Conservation (phyloP, 2,888 invertebrate species). For the Drosophila gaucha region DNA sequence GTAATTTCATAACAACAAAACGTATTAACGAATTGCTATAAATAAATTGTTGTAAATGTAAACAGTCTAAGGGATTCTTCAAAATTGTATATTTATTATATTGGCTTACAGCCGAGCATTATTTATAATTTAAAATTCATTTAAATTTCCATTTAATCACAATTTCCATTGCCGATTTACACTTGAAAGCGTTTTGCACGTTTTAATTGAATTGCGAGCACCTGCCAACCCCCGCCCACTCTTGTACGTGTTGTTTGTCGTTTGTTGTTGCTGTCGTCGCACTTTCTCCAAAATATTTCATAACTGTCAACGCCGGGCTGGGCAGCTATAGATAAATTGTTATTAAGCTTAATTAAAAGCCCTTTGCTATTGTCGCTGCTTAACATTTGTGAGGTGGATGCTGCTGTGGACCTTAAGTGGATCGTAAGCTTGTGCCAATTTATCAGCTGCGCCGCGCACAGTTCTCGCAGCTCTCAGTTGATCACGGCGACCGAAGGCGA, state of each 20-base stretch:
- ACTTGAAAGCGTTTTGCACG: slow-evolving; percentile 32
- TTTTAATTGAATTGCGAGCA: slow-evolving; percentile 64
- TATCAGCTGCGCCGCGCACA: slow-evolving; percentile 2
- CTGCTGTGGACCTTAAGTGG: slow-evolving; percentile 27
- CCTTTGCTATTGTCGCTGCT: slow-evolving; percentile 20
- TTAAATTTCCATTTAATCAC: slow-evolving; percentile 45
- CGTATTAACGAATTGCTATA: too few relatives aligned
- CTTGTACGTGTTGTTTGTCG: too few relatives aligned
- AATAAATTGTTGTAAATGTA: neutral
- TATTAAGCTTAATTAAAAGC: slow-evolving; percentile 57
- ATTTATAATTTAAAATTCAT: slow-evolving; percentile 6
- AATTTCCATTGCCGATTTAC: slow-evolving; percentile 29
- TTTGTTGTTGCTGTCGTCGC: slow-evolving; percentile 22
- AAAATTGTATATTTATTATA: neutral
- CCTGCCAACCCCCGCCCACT: slow-evolving; percentile 13
- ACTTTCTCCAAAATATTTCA: slow-evolving; percentile 58
- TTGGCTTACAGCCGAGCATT: neutral
- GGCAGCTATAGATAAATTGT: slow-evolving; percentile 52
- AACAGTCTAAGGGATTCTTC: too few relatives aligned
- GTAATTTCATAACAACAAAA: neutral
- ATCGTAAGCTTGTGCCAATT: slow-evolving; percentile 37
- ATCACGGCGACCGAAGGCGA: slow-evolving; percentile 33
- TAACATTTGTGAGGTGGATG: slow-evolving; percentile 3
- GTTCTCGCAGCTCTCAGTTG: slow-evolving; percentile 20
- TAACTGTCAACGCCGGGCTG: slow-evolving; percentile 50